Evolutionary conservation across 2,797 vertebrate genomes (phyloP).

Genomic region (Phrynocephalus guinanensis): DNA sequence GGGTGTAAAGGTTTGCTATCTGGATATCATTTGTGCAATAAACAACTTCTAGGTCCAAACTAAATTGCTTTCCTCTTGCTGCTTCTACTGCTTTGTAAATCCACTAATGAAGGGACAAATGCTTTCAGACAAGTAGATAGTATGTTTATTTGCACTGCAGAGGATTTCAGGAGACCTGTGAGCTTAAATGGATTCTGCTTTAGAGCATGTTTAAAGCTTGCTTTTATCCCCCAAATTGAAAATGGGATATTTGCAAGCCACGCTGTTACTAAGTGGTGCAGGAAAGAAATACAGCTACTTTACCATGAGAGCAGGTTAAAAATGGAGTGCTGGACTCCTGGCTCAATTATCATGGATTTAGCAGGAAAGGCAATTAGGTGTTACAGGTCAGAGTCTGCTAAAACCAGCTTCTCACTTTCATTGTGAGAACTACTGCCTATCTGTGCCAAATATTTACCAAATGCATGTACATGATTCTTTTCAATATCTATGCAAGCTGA

Average conservation of each 20-base stretch:
- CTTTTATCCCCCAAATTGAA: conserved; percentile 24
- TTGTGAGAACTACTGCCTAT: neutral
- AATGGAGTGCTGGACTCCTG: neutral
- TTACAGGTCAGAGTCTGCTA: neutral
- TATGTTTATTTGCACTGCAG: accelerated
- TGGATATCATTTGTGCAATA: conserved; percentile 1
- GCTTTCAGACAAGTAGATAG: neutral
- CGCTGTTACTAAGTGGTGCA: neutral
- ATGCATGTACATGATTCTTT: neutral
- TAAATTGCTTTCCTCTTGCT: neutral
- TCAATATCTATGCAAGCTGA: neutral
- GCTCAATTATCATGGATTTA: neutral
- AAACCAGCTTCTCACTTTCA: neutral
- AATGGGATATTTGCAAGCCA: neutral
- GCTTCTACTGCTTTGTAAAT: neutral
- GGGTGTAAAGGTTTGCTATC: neutral
- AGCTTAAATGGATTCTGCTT: neutral
- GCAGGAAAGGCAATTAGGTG: neutral
- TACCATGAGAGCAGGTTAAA: neutral
- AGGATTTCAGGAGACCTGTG: neutral
- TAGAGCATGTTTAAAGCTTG: conserved; percentile 1
- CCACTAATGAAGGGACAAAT: neutral
- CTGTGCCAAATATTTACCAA: neutral
- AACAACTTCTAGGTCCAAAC: neutral
- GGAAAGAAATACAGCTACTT: neutral